Evolutionary conservation across 2,113 vertebrate genomes (phyloP).

Genomic region (Myrmecophaga tridactyla): DNA sequence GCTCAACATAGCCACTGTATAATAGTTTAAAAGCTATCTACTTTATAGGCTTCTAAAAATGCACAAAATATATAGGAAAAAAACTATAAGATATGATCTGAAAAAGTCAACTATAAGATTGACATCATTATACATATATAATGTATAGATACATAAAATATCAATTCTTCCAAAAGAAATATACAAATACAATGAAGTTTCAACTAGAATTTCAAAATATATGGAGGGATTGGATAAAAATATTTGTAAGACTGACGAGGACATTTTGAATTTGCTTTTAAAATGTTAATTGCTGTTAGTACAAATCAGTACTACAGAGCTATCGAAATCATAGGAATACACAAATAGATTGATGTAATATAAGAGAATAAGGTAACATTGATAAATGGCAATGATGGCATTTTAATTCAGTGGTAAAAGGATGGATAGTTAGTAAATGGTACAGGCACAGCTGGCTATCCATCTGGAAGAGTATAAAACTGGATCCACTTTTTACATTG

Average conservation of each 20-base stretch:
- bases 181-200: not conserved
- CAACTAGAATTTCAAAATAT: not conserved
- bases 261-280: not conserved
- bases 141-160: not conserved
- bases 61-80: no score
- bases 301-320: not conserved
- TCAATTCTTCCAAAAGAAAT: not conserved
- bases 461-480: conserved; percentile 31
- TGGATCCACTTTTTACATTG: not conserved
- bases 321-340: not conserved
- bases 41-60: no score
- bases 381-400: not conserved
- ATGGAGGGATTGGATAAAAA: not conserved
- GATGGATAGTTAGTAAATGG: not conserved
- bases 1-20: no score
- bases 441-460: not conserved
- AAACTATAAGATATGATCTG: not conserved
- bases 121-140: not conserved
- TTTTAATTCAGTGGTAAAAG: conserved; percentile 3
- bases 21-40: no score
- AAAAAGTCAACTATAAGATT: not conserved
- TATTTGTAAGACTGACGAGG: not conserved
- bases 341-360: not conserved
- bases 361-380: not conserved
- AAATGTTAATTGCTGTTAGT: not conserved